Evolutionary conservation across 1,140 invertebrate genomes (phyloP).

Genomic region (Batillaria attramentaria): DNA sequence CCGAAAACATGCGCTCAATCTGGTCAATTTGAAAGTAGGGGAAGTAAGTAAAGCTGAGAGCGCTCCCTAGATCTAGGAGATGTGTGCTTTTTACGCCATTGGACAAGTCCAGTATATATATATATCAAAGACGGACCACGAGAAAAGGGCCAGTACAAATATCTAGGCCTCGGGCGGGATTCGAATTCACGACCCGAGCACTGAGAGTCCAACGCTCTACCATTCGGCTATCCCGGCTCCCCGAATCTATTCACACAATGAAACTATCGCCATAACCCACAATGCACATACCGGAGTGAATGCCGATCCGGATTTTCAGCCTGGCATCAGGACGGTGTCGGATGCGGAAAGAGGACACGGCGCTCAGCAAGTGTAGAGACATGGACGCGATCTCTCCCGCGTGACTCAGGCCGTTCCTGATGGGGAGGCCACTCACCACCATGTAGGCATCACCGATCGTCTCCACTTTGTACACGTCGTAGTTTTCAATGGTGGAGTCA

Average conservation of each 20-base stretch:
- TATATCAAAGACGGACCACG: neutral
- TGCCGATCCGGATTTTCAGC: constrained; percentile 92
- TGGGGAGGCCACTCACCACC: constrained; percentile 82
- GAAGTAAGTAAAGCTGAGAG: too few species aligned
- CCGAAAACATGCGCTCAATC: too few species aligned
- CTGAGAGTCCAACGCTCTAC: too few species aligned
- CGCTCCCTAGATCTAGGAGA: too few species aligned
- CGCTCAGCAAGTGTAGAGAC: constrained; percentile 88
- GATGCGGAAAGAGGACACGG: constrained; percentile 88
- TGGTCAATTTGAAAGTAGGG: too few species aligned
- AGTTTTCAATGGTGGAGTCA: constrained; percentile 91
- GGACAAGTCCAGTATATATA: too few species aligned
- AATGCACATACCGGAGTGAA: constrained; percentile 84
- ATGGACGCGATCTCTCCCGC: constrained; percentile 87
- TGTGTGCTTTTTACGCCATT: too few species aligned
- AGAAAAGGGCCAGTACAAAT: too few species aligned
- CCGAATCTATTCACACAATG: neutral
- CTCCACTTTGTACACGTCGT: constrained; percentile 90
- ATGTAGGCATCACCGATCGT: constrained; percentile 76
- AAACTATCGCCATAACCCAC: neutral
- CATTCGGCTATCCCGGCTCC: neutral
- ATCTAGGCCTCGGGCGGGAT: too few species aligned
- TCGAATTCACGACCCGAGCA: too few species aligned
- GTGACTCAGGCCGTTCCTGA: constrained; percentile 90
- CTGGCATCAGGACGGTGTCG: constrained; percentile 87